Conservation (phyloP, 2,797 vertebrate species). For the Gallinago nigripennis region DNA sequence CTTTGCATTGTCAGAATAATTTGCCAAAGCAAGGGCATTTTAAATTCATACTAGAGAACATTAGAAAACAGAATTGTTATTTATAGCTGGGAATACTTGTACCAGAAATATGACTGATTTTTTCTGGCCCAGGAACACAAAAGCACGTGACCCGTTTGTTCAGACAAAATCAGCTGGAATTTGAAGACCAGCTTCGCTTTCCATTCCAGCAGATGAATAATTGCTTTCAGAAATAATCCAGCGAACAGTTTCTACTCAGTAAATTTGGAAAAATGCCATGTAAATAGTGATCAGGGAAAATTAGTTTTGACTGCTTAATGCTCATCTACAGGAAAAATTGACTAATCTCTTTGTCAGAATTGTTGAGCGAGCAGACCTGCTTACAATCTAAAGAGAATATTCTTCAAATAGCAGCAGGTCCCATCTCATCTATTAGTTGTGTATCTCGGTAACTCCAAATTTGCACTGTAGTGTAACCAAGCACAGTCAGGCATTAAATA, state of each 20-base stretch:
- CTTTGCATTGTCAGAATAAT: background rate
- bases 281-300: background rate
- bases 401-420: background rate
- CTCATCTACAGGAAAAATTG: background rate
- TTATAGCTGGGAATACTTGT: constrained; percentile 41
- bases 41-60: background rate
- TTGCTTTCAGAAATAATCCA: background rate
- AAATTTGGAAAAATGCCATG: background rate
- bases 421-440: background rate
- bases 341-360: background rate
- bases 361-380: background rate
- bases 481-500: background rate
- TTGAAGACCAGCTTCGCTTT: constrained; percentile 3
- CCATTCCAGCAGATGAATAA: background rate
- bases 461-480: background rate
- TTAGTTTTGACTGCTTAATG: background rate
- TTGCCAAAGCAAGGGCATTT: background rate
- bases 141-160: background rate
- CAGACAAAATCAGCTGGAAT: constrained; percentile 27
- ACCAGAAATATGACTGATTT: constrained; percentile 30
- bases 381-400: background rate
- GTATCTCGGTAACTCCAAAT: background rate
- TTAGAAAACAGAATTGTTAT: constrained; percentile 45
- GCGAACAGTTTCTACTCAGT: background rate
- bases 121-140: background rate